A percentile compares a stretch with the other conserved stretches of the same genome.
phyloP scores from a whole-genome alignment of 2,888 invertebrate genomes.

The Linyphia triangularis region DNA sequence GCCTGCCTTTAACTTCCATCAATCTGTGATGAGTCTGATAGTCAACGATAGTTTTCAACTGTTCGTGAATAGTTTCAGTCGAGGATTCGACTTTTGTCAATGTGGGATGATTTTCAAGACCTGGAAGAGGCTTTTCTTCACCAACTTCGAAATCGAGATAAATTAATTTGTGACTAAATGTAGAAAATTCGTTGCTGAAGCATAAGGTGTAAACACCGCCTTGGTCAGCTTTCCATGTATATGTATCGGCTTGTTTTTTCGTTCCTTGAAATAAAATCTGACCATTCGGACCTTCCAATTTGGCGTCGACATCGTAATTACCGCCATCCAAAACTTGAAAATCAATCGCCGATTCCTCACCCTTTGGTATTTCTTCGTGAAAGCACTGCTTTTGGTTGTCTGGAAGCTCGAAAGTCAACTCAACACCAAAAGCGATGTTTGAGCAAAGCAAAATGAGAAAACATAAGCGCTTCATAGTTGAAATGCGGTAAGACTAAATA shows the following conservation, averaged over 20 bases:
- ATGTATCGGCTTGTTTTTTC: constrained; percentile 96
- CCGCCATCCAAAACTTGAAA: constrained; percentile 98
- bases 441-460: not conserved
- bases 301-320: constrained; percentile 98
- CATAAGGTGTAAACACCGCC: constrained; percentile 91
- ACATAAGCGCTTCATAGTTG: not conserved
- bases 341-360: constrained; percentile 92
- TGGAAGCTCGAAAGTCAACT: constrained; percentile 96
- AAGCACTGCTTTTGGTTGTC: constrained; percentile 95
- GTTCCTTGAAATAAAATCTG: constrained; percentile 93
- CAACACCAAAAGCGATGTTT: constrained; percentile 82
- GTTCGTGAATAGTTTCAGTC: constrained; percentile 92
- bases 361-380: constrained; percentile 93
- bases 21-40: constrained; percentile 98
- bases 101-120: constrained; percentile 89
- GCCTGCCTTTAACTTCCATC: constrained; percentile 95
- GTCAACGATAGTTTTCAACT: constrained; percentile 92
- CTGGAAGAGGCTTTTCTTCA: constrained; percentile 88
- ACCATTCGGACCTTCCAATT: constrained; percentile 91
- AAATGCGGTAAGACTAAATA: not conserved
- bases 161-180: constrained; percentile 86
- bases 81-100: constrained; percentile 87
- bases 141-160: constrained; percentile 99
- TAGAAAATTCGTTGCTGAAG: constrained; percentile 98
- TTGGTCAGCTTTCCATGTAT: constrained; percentile 88